Evolutionary conservation across 2,113 vertebrate species (phyloP).

Genomic region (Rhinolophus ferrumequinum): DNA sequence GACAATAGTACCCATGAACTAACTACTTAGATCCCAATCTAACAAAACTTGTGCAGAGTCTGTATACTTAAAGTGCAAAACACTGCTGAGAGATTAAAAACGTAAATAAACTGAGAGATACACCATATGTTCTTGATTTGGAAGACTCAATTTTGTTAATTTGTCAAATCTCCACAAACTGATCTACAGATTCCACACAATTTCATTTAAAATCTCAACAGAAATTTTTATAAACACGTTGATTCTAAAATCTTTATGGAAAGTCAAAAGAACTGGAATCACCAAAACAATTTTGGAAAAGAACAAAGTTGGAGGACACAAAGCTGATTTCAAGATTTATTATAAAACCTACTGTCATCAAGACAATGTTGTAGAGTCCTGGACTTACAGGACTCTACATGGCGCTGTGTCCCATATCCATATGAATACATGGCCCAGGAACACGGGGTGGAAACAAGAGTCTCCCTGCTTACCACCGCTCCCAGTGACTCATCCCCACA

Average conservation of each 20-base stretch:
- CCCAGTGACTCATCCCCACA: background rate
- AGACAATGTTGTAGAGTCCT: background rate
- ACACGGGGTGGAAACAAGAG: background rate
- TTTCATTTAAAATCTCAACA: slow-evolving; percentile 18
- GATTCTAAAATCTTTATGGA: background rate
- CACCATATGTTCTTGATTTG: background rate
- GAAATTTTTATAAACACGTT: background rate
- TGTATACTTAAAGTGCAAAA: background rate
- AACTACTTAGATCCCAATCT: background rate
- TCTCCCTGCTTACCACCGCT: background rate
- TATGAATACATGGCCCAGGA: background rate
- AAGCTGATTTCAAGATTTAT: background rate
- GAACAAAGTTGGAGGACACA: background rate
- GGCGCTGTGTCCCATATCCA: background rate
- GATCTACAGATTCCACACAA: background rate
- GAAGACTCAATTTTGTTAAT: slow-evolving; percentile 33
- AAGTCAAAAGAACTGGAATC: background rate
- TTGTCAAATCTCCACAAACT: slow-evolving; percentile 2
- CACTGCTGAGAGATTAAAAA: background rate
- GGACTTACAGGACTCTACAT: background rate
- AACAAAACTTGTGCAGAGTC: background rate
- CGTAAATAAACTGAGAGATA: background rate
- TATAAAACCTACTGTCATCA: background rate
- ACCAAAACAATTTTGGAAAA: background rate
- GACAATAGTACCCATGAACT: background rate